Evolutionary conservation across 1,140 invertebrate genomes (phyloP), one percentile per base, ranked within the genome.

Genomic region (Bombus breviceps): DNA sequence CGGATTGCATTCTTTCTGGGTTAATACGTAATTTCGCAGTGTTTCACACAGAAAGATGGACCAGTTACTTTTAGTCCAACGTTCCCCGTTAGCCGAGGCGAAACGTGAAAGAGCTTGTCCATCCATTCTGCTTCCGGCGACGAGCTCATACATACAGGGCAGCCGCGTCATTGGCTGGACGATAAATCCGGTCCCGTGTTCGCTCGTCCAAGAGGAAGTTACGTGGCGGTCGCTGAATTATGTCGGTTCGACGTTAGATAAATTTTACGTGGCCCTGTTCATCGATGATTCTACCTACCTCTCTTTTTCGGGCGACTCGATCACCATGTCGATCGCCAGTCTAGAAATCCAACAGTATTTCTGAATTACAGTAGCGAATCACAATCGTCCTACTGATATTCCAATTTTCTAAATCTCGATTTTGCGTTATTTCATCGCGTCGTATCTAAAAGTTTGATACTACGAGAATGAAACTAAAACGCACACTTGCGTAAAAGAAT

Each of bases 71-170:
- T 72, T 39, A 76, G 41, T 41, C 3, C 47, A n/a, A 2, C 28
- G 13, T 10, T 43, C 28, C 28, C 76, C 32, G 32, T 39, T 4
- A 10, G 66, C 12, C 28, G 28, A n/a, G 39, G 74, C n/a, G 72
- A 87, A 90, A 89, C 62, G 88, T 34, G 79, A 89, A 86, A 89
- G 87, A 81, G 85, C 62, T 34, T 78, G 78, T 71, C 88, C 88
- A 84, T 90, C 85, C 78, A 89, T 90, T 69, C 80, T 62, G 81
- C 76, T 89, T 89, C 85, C 87, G 87, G 64, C 78, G 74, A 79
- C 86, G 82, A 85, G 64, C 62, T 75, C 80, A 76, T 73, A 80
- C 83, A 71, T 13, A 74, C 22, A 69, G 47, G n/a, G 43, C 53
- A 25, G 43, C 37, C 64, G 62, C 80, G 73, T 75, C 73, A 83